A percentile compares a stretch with the other conserved stretches of the same genome.
Evolutionary conservation across 53 echinoderm and acorn worm genomes (phyloP).

Genomic region (Henricia sp.): DNA sequence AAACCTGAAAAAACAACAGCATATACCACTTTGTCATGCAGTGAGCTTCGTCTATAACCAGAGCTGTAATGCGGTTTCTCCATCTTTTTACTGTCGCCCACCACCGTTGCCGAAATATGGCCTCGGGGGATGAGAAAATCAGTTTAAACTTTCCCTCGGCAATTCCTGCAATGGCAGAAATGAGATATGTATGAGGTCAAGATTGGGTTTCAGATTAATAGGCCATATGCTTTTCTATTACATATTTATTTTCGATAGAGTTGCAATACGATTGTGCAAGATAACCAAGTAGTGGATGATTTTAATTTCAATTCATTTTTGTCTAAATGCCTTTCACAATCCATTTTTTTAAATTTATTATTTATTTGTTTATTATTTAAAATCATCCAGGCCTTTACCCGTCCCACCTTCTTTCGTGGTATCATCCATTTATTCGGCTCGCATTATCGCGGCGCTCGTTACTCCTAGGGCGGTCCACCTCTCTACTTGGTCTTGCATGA

Average conservation of each 20-base stretch:
- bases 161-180: neutral
- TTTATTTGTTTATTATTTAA: neutral
- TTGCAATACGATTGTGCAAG: too few species aligned
- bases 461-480: neutral
- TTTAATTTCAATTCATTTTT: too few species aligned
- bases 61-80: neutral
- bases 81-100: neutral
- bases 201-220: too few species aligned
- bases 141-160: neutral
- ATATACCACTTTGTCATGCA: conserved; percentile 8
- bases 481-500: neutral
- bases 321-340: too few species aligned
- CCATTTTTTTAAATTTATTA: too few species aligned
- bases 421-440: neutral
- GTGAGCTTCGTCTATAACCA: conserved; percentile 3
- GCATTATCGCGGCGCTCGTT: neutral
- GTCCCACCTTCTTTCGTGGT: neutral
- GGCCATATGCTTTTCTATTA: neutral
- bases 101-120: neutral
- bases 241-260: neutral
- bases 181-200: too few species aligned
- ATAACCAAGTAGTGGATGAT: too few species aligned
- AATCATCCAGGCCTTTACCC: neutral
- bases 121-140: neutral
- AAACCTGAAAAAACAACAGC: too few species aligned